Evolutionary conservation across 2,797 vertebrate species (phyloP), one percentile per base, ranked within the genome.

Genomic region (Rhinophrynus dorsalis): DNA sequence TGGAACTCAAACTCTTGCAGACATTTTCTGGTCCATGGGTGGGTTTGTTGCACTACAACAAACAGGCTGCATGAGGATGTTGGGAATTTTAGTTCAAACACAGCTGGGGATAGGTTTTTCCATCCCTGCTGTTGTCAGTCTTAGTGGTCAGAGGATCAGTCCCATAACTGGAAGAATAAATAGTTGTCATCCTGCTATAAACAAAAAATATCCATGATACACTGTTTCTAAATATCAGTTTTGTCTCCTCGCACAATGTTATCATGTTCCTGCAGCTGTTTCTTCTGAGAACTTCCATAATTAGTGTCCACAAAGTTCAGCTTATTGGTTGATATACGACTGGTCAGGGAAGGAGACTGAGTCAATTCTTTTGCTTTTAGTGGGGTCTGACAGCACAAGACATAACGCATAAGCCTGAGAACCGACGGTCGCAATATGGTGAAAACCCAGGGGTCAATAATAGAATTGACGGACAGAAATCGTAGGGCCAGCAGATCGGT

Each of bases 391-490:
- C 84, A 88, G 79, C 91, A 93, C 1, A 92, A 64, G 0, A 82
- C 78, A 0, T 85, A 88, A 77, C 91, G 90, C 58, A 90, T 74
- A 1, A 95, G 82, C 77, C 91, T 88, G 76, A 94, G 85, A 68
- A 96, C 86, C 0, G 93, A 86, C 0, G 96, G 95, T 27, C 94
- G 88, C 51, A 98, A 86, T 70, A 99, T 86, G 84, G 89, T 92
- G 6, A 97, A 98, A 13, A 96, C 90, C 94, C 92, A 98, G 1
- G 97, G 96, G 57, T 98, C 92, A 1, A 95, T 76, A 79, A 99
- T 99, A 77, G 94, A 83, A 71, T 96, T 98, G 9, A 94, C 2
- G 1, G 96, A 96, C 59, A 98, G 87, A 76, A 95, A 97, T 15
- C 91, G 86, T 54, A 99, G 86, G 0, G 90, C 94, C 0, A 69